Evolutionary conservation across 2,888 invertebrate genomes (phyloP).

Genomic region (Andrena flavipes): DNA sequence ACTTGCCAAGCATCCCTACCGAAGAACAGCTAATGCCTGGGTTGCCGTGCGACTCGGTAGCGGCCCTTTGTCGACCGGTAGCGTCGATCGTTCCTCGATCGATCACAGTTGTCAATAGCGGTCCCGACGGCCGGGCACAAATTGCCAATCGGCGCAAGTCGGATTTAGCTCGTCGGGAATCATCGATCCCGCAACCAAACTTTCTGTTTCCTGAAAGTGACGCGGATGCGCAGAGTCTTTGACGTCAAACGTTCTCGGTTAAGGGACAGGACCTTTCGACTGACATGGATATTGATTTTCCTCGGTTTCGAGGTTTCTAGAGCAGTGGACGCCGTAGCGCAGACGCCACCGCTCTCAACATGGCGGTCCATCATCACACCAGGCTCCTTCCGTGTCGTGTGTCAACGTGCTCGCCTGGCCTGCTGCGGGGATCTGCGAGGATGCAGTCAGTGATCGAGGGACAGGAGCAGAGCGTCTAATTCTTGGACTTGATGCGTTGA

Average conservation of each 20-base stretch:
- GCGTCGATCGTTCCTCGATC: background rate
- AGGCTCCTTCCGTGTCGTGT: slow-evolving; percentile 14
- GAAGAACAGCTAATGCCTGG: background rate
- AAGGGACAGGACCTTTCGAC: slow-evolving; percentile 52
- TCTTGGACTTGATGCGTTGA: background rate
- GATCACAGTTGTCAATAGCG: slow-evolving; percentile 2
- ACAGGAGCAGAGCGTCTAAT: background rate
- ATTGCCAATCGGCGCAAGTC: slow-evolving; percentile 8
- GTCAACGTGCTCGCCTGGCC: background rate
- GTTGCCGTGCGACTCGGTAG: background rate
- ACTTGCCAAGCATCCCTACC: too few species aligned
- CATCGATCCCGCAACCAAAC: slow-evolving; percentile 42
- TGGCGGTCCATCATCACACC: slow-evolving; percentile 64
- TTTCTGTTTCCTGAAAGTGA: slow-evolving; percentile 47
- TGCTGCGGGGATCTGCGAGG: background rate
- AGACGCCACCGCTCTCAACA: slow-evolving; percentile 67
- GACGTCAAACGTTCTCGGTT: slow-evolving; percentile 63
- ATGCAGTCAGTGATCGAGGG: background rate
- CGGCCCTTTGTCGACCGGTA: background rate
- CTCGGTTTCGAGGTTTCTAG: slow-evolving; percentile 76
- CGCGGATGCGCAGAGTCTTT: slow-evolving; percentile 53
- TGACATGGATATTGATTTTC: slow-evolving; percentile 67
- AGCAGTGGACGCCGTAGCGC: slow-evolving; percentile 70
- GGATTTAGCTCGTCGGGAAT: slow-evolving; percentile 28
- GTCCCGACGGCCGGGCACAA: background rate